Evolutionary conservation across 2,797 vertebrate species (phyloP), one percentile per base, ranked within the genome.

Genomic region (Phalloptychus januarius): DNA sequence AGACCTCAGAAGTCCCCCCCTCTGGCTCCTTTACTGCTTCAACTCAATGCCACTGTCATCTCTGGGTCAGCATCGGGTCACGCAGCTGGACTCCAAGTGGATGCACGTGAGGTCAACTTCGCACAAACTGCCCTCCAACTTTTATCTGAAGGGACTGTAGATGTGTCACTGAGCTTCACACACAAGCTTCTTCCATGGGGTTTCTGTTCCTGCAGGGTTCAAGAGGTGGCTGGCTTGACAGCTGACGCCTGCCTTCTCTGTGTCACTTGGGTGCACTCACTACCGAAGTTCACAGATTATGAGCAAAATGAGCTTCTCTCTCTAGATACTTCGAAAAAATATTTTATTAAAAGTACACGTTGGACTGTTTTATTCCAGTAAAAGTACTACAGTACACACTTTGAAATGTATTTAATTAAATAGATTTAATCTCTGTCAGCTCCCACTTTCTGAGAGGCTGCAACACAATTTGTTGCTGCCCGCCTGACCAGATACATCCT

Each of bases 61-160:
- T 88, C 88, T 28, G 69, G 94, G 94, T 96, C 95, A 94, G 81
- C 38, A 80, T 50, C 10, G 67, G 94, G 95, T 94, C 94, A 93
- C 86, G 81, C 89, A 94, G 93, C 91, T 90, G 89, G 87, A 89
- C 81, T 65, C 81, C 71, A 20, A 36, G 63, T 67, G 83, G 86
- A 89, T 86, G 70, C 83, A 83, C 87, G 74, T 65, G 76, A 75
- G 79, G 82, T 71, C 6, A 70, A 87, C 83, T 52, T 79, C 12
- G 16, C 65, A 79, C 54, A 71, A 70, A 44, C 67, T 70, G 40
- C 28, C 12, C 38, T 74, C 74, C 75, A 45, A 52, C 33, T 33
- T 71, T 25, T 33, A 40, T 76, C 81, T 28, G 54, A 80, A 72
- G 50, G 20, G 75, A 79, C 38, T 72, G 85, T 87, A 77, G 67